These are phyloP conservation scores for Brachyrhaphis roseni DNA, from an alignment of 2,797 vertebrate genomes.

Conservation along the genomic window DNA sequence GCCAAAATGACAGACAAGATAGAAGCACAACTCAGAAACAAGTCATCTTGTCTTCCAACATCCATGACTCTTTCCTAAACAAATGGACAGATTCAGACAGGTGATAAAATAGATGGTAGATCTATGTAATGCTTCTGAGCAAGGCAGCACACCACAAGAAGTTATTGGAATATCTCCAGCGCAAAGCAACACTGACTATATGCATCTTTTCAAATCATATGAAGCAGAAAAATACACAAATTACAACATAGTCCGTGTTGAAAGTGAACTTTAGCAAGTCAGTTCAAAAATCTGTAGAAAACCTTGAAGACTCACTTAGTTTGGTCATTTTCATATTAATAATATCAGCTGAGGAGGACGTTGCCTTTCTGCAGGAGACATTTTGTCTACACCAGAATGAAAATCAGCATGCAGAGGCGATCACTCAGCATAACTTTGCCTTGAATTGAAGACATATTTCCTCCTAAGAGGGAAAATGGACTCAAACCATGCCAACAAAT, in stretches of 20 bases:
- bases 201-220: neutral
- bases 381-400: neutral
- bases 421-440: neutral
- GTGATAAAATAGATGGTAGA: constrained; percentile 7
- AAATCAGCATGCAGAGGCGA: neutral
- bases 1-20: constrained; percentile 30
- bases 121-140: neutral
- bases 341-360: neutral
- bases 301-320: neutral
- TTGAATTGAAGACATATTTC: neutral
- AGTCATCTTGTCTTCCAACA: constrained; percentile 16
- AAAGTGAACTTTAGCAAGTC: neutral
- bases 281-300: neutral
- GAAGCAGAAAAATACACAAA: neutral
- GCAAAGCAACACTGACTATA: neutral
- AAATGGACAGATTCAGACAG: constrained; percentile 18
- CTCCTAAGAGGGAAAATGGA: neutral
- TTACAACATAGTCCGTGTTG: neutral
- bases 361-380: neutral
- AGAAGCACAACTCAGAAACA: constrained; percentile 14
- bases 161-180: neutral
- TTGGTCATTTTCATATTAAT: neutral
- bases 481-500: neutral
- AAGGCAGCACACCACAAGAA: neutral
- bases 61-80: constrained; percentile 9